A percentile compares a stretch with the other conserved stretches of the same genome.
These are phyloP conservation scores for Emys orbicularis DNA, from an alignment of 2,797 vertebrate genomes.

Conservation along the genomic window DNA sequence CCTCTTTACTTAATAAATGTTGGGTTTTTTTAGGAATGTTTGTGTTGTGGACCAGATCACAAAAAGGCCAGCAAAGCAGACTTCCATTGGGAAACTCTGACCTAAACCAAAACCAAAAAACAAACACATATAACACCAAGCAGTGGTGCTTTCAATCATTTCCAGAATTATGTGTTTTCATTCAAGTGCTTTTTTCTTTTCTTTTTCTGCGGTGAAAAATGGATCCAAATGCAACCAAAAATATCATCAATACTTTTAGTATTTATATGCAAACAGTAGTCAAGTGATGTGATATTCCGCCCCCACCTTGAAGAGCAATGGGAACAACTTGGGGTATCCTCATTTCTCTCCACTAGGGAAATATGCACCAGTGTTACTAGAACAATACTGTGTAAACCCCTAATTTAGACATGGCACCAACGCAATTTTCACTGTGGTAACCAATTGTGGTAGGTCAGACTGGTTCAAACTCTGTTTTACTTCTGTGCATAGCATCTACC, in stretches of 20 bases:
- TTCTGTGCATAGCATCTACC: background rate
- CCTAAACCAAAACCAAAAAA: background rate
- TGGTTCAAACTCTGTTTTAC: background rate
- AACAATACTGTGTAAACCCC: accelerated
- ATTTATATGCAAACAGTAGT: constrained; percentile 20
- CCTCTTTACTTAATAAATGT: constrained; percentile 64
- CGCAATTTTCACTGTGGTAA: background rate
- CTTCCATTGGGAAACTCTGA: background rate
- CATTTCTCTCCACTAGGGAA: background rate
- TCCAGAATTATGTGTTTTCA: background rate
- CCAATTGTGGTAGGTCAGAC: background rate
- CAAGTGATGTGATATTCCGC: background rate
- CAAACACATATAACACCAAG: background rate
- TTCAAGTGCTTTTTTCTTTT: background rate
- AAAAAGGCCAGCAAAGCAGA: constrained; percentile 18
- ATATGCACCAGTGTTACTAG: accelerated
- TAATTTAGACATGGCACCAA: background rate
- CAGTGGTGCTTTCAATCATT: background rate
- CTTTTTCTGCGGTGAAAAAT: constrained; percentile 12
- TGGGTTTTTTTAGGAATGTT: constrained; percentile 54
- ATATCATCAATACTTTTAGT: background rate
- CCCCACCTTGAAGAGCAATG: background rate
- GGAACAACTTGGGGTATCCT: background rate
- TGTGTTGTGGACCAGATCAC: constrained; percentile 24
- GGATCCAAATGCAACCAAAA: background rate